phyloP scores from a whole-genome alignment of 2,113 vertebrate genomes.

The Micronisus gabar region DNA sequence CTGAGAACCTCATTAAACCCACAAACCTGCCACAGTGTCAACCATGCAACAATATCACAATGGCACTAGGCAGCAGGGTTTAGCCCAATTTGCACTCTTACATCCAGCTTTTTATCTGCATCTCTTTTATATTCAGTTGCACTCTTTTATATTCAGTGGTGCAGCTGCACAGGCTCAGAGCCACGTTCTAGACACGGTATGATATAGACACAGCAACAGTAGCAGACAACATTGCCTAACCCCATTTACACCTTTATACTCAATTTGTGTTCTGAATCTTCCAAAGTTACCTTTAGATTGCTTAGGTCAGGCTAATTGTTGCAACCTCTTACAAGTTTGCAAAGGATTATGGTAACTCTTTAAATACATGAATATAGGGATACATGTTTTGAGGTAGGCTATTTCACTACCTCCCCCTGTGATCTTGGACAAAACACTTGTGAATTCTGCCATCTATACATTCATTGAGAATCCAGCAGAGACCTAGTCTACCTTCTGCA shows the following conservation, averaged over 20 bases:
- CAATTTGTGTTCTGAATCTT: background rate
- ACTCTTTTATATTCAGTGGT: background rate
- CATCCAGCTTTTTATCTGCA: background rate
- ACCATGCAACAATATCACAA: background rate
- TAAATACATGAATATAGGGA: background rate
- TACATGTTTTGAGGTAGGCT: background rate
- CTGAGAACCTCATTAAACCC: background rate
- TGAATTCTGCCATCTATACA: background rate
- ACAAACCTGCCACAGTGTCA: background rate
- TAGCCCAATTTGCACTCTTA: background rate
- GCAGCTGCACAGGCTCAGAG: background rate
- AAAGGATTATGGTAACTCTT: background rate
- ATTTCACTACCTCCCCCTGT: background rate
- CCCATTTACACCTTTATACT: background rate
- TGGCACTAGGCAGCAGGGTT: background rate
- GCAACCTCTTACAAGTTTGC: background rate
- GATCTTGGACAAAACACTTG: background rate
- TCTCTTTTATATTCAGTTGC: background rate
- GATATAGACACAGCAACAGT: background rate
- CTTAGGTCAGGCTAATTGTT: background rate
- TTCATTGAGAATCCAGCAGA: background rate
- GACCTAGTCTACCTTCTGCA: background rate
- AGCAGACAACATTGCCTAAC: background rate
- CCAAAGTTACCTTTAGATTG: background rate
- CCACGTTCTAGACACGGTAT: background rate